Conservation (phyloP, 2,888 invertebrate species). For the Dorcus hopei region DNA sequence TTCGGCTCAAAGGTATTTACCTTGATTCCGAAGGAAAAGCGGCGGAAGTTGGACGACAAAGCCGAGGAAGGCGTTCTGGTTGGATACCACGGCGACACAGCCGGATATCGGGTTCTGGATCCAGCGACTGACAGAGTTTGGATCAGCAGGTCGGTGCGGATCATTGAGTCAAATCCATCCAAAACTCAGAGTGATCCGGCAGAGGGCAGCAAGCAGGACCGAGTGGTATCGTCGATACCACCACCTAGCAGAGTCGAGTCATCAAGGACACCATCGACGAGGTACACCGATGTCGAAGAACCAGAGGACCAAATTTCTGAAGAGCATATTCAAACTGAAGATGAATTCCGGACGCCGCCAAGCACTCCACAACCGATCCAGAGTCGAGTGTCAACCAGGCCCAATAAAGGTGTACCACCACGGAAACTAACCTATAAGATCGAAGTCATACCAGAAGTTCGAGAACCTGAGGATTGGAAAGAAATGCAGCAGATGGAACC, state of each 20-base stretch:
- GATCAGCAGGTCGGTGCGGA: background rate
- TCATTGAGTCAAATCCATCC: too few relatives aligned
- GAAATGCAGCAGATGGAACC: background rate
- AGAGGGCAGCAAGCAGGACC: background rate
- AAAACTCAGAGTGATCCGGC: background rate
- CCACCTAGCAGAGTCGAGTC: too few relatives aligned
- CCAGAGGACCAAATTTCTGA: too few relatives aligned
- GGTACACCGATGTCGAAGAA: too few relatives aligned
- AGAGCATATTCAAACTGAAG: too few relatives aligned
- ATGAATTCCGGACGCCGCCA: too few relatives aligned
- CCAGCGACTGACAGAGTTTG: background rate
- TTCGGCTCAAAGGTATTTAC: background rate
- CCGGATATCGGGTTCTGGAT: background rate
- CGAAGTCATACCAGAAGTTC: background rate
- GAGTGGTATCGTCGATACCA: too few relatives aligned
- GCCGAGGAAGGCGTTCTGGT: background rate
- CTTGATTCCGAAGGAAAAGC: background rate
- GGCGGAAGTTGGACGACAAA: background rate
- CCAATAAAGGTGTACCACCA: background rate
- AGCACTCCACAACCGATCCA: too few relatives aligned
- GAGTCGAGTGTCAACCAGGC: background rate
- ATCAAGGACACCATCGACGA: too few relatives aligned
- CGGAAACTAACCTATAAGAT: background rate
- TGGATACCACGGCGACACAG: background rate
- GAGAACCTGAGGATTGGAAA: background rate